Evolutionary conservation across 2,113 vertebrate genomes (phyloP).

Genomic region (Oxyruncus cristatus): DNA sequence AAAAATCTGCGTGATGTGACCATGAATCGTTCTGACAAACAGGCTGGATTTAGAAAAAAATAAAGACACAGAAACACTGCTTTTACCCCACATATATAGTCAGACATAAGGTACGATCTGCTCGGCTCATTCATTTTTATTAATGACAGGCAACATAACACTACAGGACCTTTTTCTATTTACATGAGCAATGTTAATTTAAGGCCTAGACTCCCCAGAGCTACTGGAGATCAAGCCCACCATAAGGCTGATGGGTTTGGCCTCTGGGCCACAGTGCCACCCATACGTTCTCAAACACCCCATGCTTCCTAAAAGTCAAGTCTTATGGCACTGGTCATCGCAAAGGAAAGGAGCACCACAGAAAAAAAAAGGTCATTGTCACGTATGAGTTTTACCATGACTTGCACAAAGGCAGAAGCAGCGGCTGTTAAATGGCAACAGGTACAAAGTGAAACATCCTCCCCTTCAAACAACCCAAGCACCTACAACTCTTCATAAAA

Average conservation of each 20-base stretch:
- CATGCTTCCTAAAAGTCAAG: background rate
- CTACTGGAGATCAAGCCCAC: background rate
- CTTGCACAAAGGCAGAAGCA: background rate
- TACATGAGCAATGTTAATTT: background rate
- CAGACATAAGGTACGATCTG: background rate
- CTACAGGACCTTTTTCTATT: background rate
- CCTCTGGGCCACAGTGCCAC: background rate
- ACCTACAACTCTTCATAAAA: background rate
- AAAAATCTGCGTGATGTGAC: constrained; percentile 10
- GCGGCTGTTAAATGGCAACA: background rate
- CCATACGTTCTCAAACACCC: background rate
- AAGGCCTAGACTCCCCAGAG: background rate
- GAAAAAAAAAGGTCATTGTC: background rate
- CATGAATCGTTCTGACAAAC: constrained; percentile 39
- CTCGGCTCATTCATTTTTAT: background rate
- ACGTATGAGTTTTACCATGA: background rate
- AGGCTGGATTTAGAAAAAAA: constrained; percentile 15
- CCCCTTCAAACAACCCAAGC: background rate
- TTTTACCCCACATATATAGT: constrained; percentile 22
- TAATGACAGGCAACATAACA: background rate
- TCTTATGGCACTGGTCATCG: background rate
- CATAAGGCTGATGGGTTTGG: background rate
- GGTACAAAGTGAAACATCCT: background rate
- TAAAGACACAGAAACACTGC: constrained; percentile 14
- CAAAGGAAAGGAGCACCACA: background rate